These are phyloP conservation scores for Osmerus eperlanus DNA, from an alignment of 2,113 vertebrate species.

Conservation along the genomic window DNA sequence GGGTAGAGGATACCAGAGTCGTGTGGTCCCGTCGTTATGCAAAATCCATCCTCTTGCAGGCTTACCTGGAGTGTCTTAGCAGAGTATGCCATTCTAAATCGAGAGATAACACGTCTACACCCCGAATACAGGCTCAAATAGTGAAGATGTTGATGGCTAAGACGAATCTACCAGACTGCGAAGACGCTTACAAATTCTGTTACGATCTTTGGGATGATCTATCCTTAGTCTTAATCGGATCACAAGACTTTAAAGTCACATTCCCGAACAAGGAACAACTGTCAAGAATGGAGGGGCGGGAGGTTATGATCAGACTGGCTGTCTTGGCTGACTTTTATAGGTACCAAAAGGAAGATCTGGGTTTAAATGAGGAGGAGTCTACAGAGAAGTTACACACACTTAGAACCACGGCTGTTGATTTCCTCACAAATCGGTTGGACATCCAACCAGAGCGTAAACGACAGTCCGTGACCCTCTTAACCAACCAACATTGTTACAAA, in stretches of 20 bases:
- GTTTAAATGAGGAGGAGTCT: not conserved
- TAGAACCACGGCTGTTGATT: not conserved
- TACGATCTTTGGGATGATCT: not conserved
- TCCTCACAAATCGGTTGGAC: not conserved
- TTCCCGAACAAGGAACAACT: not conserved
- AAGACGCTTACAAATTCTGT: not conserved
- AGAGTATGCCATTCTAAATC: not conserved
- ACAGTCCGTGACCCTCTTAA: not conserved
- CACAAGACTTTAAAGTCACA: not conserved
- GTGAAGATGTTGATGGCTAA: not conserved
- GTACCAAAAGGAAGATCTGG: not conserved
- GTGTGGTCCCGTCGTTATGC: not conserved
- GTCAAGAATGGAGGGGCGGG: not conserved
- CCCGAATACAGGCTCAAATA: not conserved
- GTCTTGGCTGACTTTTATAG: not conserved
- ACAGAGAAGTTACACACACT: not conserved
- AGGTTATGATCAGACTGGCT: not conserved
- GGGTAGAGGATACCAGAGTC: not conserved
- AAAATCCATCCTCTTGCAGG: conserved; percentile 6
- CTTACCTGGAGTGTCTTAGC: conserved; percentile 1
- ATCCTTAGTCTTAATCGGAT: not conserved
- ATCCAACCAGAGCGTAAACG: not conserved
- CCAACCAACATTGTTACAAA: not conserved
- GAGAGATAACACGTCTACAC: not conserved
- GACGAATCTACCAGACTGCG: not conserved